phyloP scores from a whole-genome alignment of 1,140 invertebrate species.

The Brachionus rubens region DNA sequence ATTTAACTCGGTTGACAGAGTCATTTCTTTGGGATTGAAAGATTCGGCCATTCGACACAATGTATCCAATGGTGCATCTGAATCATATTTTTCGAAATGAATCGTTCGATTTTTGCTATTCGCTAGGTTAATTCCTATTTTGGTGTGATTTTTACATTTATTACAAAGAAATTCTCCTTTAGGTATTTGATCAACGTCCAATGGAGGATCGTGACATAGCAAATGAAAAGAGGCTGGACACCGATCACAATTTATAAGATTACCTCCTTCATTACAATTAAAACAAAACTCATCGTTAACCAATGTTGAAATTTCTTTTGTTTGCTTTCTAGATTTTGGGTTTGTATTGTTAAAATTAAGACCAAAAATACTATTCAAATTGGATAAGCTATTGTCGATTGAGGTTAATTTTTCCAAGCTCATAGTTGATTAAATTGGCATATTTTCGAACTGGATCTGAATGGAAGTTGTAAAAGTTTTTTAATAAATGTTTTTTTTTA shows the following conservation, averaged over 20 bases:
- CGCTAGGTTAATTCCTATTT: neutral
- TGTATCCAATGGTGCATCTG: constrained; percentile 65
- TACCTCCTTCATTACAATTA: constrained; percentile 75
- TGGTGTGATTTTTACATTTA: constrained; percentile 65
- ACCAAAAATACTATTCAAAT: neutral
- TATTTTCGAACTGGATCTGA: too few species aligned
- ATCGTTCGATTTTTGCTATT: constrained; percentile 32
- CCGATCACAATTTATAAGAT: constrained; percentile 88
- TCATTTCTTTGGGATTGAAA: constrained; percentile 82
- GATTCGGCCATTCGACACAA: constrained; percentile 74
- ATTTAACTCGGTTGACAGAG: constrained; percentile 63
- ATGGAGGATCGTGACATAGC: constrained; percentile 83
- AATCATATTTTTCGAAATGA: constrained; percentile 47
- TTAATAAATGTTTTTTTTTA: too few species aligned
- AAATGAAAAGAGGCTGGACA: constrained; percentile 92
- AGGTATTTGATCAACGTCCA: constrained; percentile 82
- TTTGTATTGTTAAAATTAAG: neutral
- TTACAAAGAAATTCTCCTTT: constrained; percentile 84
- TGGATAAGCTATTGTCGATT: neutral
- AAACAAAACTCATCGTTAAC: constrained; percentile 89
- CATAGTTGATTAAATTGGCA: neutral
- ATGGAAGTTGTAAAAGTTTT: too few species aligned
- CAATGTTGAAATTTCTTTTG: constrained; percentile 66
- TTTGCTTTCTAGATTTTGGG: constrained; percentile 65
- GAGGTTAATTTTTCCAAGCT: neutral